These are phyloP conservation scores for Achatina immaculata DNA, from an alignment of 1,140 invertebrate species.

Conservation along the genomic window DNA sequence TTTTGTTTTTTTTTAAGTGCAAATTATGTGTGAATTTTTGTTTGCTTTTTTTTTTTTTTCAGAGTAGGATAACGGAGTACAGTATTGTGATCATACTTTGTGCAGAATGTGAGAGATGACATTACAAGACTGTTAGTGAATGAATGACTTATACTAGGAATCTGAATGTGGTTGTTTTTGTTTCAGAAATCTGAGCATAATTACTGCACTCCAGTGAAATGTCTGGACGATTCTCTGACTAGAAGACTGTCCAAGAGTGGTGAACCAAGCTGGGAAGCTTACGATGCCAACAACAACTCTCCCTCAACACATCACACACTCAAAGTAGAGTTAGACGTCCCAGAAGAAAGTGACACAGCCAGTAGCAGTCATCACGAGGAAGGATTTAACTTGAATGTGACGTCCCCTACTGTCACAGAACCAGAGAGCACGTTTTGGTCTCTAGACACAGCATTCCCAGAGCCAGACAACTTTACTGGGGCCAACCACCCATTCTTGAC, in stretches of 20 bases:
- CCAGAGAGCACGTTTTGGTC: slow-evolving; percentile 17
- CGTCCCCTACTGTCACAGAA: background rate
- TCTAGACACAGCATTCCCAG: slow-evolving; percentile 28
- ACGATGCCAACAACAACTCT: slow-evolving; percentile 33
- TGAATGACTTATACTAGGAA: too few relatives aligned
- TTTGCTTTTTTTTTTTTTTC: too few relatives aligned
- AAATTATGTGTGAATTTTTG: too few relatives aligned
- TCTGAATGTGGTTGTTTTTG: too few relatives aligned
- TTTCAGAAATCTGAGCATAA: slow-evolving; percentile 37
- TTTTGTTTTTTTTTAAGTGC: too few relatives aligned
- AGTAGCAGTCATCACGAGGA: background rate
- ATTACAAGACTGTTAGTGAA: too few relatives aligned
- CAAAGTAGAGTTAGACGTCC: background rate
- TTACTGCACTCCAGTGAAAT: slow-evolving; percentile 26
- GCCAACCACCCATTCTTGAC: slow-evolving; percentile 35
- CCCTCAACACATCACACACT: background rate
- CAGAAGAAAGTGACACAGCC: background rate
- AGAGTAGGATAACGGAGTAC: too few relatives aligned
- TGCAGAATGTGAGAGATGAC: too few relatives aligned
- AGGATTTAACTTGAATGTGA: background rate
- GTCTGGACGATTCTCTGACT: background rate
- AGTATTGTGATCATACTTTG: too few relatives aligned
- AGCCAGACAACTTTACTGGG: slow-evolving; percentile 20
- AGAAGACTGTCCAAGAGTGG: background rate
- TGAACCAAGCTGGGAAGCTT: background rate